A percentile compares a stretch with the other conserved stretches of the same genome.
Evolutionary conservation across 2,113 vertebrate genomes (phyloP).

Genomic region (Nesoenas mayeri): DNA sequence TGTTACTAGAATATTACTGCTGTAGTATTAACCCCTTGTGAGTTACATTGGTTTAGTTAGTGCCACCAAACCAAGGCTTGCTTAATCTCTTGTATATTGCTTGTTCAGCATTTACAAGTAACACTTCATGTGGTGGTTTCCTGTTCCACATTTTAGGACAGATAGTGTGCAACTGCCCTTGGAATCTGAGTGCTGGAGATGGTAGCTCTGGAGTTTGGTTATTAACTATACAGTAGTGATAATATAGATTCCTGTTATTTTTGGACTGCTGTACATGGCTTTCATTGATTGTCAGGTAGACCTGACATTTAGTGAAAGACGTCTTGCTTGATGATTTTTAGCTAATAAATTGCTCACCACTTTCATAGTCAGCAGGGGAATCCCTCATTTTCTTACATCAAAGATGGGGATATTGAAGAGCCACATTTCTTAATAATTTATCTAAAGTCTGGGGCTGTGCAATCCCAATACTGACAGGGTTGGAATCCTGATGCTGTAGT

Average conservation of each 20-base stretch:
- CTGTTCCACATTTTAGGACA: background rate
- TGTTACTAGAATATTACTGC: background rate
- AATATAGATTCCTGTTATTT: background rate
- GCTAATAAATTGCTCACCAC: background rate
- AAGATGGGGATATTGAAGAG: background rate
- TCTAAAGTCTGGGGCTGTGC: background rate
- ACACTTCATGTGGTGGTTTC: background rate
- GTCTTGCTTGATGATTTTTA: background rate
- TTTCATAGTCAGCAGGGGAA: background rate
- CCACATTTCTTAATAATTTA: background rate
- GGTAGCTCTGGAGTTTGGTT: background rate
- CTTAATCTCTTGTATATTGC: background rate
- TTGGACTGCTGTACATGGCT: background rate
- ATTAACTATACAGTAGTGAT: background rate
- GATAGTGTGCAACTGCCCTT: background rate
- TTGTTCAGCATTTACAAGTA: background rate
- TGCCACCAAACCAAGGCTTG: background rate
- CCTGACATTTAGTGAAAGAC: background rate
- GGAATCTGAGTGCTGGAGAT: background rate
- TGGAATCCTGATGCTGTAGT: background rate
- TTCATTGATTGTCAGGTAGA: background rate
- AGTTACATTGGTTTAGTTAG: background rate
- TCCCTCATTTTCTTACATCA: background rate
- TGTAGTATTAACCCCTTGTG: background rate
- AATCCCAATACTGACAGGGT: background rate